phyloP scores from a whole-genome alignment of 1,140 invertebrate genomes.

The Drosophila simulans region DNA sequence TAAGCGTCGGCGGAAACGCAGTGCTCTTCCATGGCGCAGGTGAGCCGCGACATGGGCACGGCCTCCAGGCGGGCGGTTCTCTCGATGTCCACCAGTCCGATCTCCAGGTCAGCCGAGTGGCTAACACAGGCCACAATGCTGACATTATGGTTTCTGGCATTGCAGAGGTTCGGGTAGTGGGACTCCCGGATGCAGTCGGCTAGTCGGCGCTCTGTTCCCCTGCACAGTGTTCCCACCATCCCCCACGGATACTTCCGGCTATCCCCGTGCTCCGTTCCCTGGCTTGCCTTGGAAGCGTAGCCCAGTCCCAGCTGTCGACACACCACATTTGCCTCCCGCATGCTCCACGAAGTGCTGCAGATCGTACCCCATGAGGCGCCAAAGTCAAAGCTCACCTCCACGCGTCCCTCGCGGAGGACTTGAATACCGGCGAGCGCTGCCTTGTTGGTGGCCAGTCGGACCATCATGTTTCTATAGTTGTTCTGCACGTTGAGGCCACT shows the following conservation, averaged over 20 bases:
- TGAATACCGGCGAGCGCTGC: neutral
- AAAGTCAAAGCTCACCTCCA: slow-evolving; percentile 87
- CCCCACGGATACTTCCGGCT: slow-evolving; percentile 85
- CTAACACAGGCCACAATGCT: slow-evolving; percentile 90
- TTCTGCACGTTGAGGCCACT: slow-evolving; percentile 49
- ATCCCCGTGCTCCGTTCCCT: slow-evolving; percentile 88
- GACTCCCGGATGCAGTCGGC: slow-evolving; percentile 88
- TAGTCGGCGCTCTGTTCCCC: slow-evolving; percentile 89
- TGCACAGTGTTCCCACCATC: slow-evolving; percentile 90
- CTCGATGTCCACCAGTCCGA: slow-evolving; percentile 92
- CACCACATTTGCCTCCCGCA: slow-evolving; percentile 92
- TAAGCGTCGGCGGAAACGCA: slow-evolving; percentile 94
- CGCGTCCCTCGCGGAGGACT: slow-evolving; percentile 62
- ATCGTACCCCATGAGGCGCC: slow-evolving; percentile 90
- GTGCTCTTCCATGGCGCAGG: slow-evolving; percentile 98
- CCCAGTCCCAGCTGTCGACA: slow-evolving; percentile 91
- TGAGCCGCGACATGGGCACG: slow-evolving; percentile 91
- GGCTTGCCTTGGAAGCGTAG: slow-evolving; percentile 89
- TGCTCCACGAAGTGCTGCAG: slow-evolving; percentile 94
- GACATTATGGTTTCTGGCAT: slow-evolving; percentile 87
- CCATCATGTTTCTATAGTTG: slow-evolving; percentile 68
- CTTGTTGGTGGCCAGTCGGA: slow-evolving; percentile 51
- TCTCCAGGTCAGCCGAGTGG: slow-evolving; percentile 92
- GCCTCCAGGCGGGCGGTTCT: slow-evolving; percentile 94
- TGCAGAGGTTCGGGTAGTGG: slow-evolving; percentile 81